These are phyloP conservation scores for Acanthaster planci DNA, from an alignment of 35 echinoderm and acorn worm genomes.

Conservation along the genomic window DNA sequence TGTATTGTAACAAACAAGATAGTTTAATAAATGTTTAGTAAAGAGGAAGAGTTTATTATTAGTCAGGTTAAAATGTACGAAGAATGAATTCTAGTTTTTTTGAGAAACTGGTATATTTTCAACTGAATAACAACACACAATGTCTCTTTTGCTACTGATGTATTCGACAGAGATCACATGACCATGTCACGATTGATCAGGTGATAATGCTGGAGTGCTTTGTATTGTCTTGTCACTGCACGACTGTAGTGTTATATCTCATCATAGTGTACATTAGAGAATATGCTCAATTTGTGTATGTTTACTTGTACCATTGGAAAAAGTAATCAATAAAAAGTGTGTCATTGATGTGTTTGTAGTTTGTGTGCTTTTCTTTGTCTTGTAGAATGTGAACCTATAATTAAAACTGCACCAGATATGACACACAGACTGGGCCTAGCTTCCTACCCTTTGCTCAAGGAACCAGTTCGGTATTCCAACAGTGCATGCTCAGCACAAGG, in stretches of 20 bases:
- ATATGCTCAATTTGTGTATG: not conserved
- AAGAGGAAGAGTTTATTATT: not conserved
- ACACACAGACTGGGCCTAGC: not conserved
- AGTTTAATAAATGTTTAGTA: not conserved
- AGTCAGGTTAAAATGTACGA: constrained; percentile 9
- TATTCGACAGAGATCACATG: constrained; percentile 13
- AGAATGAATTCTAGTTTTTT: constrained; percentile 1
- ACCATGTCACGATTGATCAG: constrained; percentile 1
- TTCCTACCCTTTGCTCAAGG: not conserved
- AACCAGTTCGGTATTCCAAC: no score
- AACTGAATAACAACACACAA: not conserved
- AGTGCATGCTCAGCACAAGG: no score
- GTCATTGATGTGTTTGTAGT: not conserved
- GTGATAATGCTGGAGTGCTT: not conserved
- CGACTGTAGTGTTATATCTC: constrained; percentile 8
- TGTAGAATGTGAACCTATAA: not conserved
- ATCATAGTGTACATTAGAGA: not conserved
- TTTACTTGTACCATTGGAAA: not conserved
- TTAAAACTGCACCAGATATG: not conserved
- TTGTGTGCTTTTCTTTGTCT: not conserved
- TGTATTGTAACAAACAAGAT: constrained; percentile 1
- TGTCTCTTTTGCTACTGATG: constrained; percentile 9
- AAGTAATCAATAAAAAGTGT: not conserved
- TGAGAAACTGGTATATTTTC: not conserved
- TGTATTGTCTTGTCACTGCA: not conserved